Conservation (phyloP, 2,797 vertebrate species). For the Trachurus trachurus region DNA sequence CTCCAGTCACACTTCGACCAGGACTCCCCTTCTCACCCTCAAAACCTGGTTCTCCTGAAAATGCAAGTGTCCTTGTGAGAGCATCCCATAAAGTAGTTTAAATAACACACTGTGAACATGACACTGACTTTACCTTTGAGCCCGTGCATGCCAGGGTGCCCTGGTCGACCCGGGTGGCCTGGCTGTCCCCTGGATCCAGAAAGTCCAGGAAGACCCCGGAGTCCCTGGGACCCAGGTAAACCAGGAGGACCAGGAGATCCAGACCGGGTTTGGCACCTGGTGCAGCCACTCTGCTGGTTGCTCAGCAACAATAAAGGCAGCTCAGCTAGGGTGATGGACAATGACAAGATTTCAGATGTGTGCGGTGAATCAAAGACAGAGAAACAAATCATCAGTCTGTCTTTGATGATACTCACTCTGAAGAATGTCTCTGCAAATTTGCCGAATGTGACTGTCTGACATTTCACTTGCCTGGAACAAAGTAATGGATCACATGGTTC, state of each 20-base stretch:
- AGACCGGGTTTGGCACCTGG: slow-evolving; percentile 87
- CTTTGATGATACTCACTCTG: slow-evolving; percentile 88
- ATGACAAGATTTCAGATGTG: slow-evolving; percentile 24
- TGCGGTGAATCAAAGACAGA: slow-evolving; percentile 1
- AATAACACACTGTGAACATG: background rate
- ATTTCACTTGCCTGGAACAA: slow-evolving; percentile 87
- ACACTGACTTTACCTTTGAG: slow-evolving; percentile 87
- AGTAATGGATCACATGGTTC: slow-evolving; percentile 15
- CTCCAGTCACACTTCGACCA: slow-evolving; percentile 89
- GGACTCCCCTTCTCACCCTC: slow-evolving; percentile 91
- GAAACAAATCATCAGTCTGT: slow-evolving; percentile 21
- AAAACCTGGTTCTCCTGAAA: slow-evolving; percentile 90
- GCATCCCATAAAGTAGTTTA: background rate
- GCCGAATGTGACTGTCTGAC: slow-evolving; percentile 93
- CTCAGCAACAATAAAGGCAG: slow-evolving; percentile 89
- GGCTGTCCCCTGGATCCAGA: slow-evolving; percentile 89
- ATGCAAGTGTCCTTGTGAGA: slow-evolving; percentile 38
- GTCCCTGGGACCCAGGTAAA: slow-evolving; percentile 88
- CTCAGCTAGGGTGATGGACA: slow-evolving; percentile 86
- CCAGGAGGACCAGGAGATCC: slow-evolving; percentile 90
- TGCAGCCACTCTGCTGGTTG: slow-evolving; percentile 90
- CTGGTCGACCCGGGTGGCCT: slow-evolving; percentile 88
- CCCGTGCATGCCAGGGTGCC: slow-evolving; percentile 89
- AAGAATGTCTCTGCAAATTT: slow-evolving; percentile 94
- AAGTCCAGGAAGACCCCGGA: slow-evolving; percentile 90